These are phyloP conservation scores for Intellagama lesueurii DNA, from an alignment of 2,797 vertebrate genomes.

Conservation along the genomic window DNA sequence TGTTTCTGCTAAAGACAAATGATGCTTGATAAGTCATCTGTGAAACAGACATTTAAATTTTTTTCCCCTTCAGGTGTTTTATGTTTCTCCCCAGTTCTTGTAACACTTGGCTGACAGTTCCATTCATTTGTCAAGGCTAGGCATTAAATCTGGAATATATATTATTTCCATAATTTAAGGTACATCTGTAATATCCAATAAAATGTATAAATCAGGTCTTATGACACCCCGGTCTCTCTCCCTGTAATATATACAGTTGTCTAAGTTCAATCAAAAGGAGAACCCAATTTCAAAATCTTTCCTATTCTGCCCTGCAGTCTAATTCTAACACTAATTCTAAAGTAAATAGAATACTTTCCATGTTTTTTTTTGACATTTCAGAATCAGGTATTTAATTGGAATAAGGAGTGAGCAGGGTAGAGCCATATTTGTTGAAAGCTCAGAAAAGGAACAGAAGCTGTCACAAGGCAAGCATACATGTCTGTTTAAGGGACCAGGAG, in stretches of 20 bases:
- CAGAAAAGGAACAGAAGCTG: background rate
- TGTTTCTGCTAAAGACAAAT: conserved; percentile 49
- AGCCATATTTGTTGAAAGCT: background rate
- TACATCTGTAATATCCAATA: conserved; percentile 16
- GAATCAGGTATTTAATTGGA: background rate
- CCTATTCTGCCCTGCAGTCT: background rate
- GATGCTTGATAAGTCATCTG: conserved; percentile 30
- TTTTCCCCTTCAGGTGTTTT: conserved; percentile 39
- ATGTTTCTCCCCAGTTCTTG: conserved; percentile 11
- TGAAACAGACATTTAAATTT: conserved; percentile 26
- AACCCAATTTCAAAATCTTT: conserved; percentile 6
- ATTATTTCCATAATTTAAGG: conserved; percentile 39
- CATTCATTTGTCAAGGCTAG: conserved; percentile 27
- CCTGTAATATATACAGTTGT: conserved; percentile 33
- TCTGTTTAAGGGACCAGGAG: background rate
- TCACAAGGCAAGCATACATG: background rate
- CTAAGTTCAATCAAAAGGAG: conserved; percentile 35
- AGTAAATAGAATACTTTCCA: background rate
- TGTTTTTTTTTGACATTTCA: background rate
- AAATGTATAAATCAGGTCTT: conserved; percentile 21
- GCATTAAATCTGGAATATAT: conserved; percentile 36
- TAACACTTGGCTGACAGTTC: conserved; percentile 29
- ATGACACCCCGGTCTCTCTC: background rate
- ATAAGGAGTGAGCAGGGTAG: background rate
- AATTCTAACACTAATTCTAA: background rate